phyloP scores from a whole-genome alignment of 2,797 vertebrate species.

The Hippopotamyrus pictus region DNA sequence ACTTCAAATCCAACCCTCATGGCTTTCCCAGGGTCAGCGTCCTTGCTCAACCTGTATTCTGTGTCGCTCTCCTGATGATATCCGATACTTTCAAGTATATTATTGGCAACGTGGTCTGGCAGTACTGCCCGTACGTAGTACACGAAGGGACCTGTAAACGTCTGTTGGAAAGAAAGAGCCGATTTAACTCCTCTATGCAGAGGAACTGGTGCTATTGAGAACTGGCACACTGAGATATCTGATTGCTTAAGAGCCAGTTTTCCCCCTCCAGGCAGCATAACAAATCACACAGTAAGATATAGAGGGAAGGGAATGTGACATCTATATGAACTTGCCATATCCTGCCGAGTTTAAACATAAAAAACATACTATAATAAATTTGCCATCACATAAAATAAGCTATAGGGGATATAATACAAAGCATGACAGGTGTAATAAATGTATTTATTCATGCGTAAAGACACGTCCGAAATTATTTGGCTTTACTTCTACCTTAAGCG shows the following conservation, averaged over 20 bases:
- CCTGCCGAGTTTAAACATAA: not conserved
- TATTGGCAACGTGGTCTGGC: constrained; percentile 49
- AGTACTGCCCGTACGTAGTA: constrained; percentile 69
- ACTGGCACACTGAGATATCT: not conserved
- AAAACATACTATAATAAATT: not conserved
- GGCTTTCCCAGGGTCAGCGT: constrained; percentile 49
- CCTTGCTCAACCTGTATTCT: constrained; percentile 61
- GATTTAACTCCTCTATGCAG: not conserved
- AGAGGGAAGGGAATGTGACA: not conserved
- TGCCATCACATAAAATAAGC: not conserved
- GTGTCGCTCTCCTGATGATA: constrained; percentile 59
- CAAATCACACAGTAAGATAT: not conserved
- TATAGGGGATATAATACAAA: not conserved
- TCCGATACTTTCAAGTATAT: constrained; percentile 68
- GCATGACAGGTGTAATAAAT: not conserved
- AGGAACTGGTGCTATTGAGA: not conserved
- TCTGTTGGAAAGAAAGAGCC: constrained; percentile 55
- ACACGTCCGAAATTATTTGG: not conserved
- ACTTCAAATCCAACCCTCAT: constrained; percentile 69
- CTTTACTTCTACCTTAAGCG: constrained; percentile 64
- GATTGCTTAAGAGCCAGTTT: not conserved
- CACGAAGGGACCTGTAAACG: constrained; percentile 74
- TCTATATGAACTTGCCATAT: not conserved
- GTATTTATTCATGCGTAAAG: not conserved
- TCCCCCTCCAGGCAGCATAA: not conserved